Base-by-base conservation (phyloP, 2,113 vertebrate species). In the Anguilla rostrata region DNA sequence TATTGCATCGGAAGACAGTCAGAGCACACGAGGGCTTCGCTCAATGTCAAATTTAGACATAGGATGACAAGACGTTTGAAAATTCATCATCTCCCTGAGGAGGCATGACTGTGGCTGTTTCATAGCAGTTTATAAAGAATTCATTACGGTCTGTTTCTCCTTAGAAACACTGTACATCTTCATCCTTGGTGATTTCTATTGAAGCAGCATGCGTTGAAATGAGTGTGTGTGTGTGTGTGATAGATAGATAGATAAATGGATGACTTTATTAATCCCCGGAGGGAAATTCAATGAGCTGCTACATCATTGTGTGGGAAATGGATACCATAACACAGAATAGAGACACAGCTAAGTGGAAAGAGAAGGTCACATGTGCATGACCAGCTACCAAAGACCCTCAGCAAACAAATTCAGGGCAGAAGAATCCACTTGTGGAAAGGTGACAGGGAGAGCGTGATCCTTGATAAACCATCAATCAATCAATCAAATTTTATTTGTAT, bases 101-200 rank as follows among this genome's bases (percentile, higher is more conserved):
- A 85, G 57, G 40, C 75, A 85, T 18, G 84, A 85, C 20, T 53
- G 29, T 57, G 49, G 39, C 78, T 34, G 5, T 81, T 80, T 60
- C 9, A 49, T 39, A 15, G 75, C 8, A 18, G 78, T 81, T 85
- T 78, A 81, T 85, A 79, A 85, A 85, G 84, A n/a, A 85, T 85
- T 81, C 49, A 85, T 57, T 53, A 26, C 53, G 15, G 14, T 78
- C 43, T 39, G 78, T 9, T 57, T 34, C 49, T 41, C 46, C 46
- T 85, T 78, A 78, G 75, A 85, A 81, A n/a, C 39, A 18, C 29
- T 53, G 39, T 78, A n/a, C 78, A 16, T 39, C 29, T 49, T 80
- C 84, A 16, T 81, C 53, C 56, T 46, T 56, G 49, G n/a, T 80
- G 78, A 85, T 85, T 46, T 60, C 56, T 81, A 85, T 49, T 60